Evolutionary conservation across 1,140 invertebrate species (phyloP), one percentile per base, ranked within the genome.

Genomic region (Papilio helenus): DNA sequence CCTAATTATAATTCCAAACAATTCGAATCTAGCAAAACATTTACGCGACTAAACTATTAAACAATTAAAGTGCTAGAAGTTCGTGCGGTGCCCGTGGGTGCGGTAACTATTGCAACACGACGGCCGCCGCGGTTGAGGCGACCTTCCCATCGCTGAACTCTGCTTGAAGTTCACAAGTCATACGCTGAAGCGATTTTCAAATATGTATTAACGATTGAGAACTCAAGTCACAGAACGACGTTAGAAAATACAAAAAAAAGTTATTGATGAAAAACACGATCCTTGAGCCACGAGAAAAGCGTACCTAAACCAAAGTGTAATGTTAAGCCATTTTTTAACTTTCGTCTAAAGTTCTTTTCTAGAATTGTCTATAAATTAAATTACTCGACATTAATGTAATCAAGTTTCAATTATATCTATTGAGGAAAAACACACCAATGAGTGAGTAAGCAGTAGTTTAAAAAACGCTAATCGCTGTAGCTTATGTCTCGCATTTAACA

Each of bases 31-130:
- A 16, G 61, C 26, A 68, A 68, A 68, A 68, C 23, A 68, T 68
- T 68, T 68, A 68, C 61, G 61, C 26, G 61, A 68, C 26, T 65
- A 29, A 65, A 65, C 61, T 29, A 65, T 68, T 18, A 68, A 68
- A 68, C 61, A 68, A 68, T 68, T 68, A 16, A 68, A 14, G 26
- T 68, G 23, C 29, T 68, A 68, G 26, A 68, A 29, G 58, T 65
- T 68, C 61, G 61, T 68, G 61, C 61, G 12, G 23, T 65, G 12
- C 58, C 23, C 14, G 61, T 29, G 61, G 61, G 61, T 68, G 61
- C 61, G 61, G 61, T 68, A 65, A 68, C 23, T 2, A 4, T 68
- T 68, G 61, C 61, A 68, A 68, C 61, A 68, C 61, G 61, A 68
- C 58, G 4, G 26, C 61, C 26, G 23, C 61, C 61, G 26, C 61